These are phyloP conservation scores for Pandemis cinnamomeana DNA, from an alignment of 2,888 invertebrate genomes.

Conservation along the genomic window DNA sequence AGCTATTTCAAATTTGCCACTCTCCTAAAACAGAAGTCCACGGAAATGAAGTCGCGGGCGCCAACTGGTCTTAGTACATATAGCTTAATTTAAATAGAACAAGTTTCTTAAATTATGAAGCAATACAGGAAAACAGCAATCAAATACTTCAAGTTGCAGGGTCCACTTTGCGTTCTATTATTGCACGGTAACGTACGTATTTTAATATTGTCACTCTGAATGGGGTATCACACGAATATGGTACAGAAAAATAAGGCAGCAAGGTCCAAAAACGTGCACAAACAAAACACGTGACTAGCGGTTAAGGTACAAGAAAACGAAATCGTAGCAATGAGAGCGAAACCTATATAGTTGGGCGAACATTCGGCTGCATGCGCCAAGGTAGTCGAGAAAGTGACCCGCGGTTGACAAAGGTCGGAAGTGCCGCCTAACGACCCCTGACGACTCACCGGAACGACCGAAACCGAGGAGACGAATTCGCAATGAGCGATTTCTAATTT, in stretches of 20 bases:
- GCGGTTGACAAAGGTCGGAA: constrained; percentile 80
- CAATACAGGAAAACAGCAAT: constrained; percentile 26
- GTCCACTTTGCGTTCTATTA: background rate
- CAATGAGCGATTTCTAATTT: constrained; percentile 57
- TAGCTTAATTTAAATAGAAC: background rate
- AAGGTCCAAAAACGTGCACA: constrained; percentile 16
- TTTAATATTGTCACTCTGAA: background rate
- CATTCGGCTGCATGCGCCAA: constrained; percentile 43
- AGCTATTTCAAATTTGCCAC: no score
- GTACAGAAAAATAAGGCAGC: background rate
- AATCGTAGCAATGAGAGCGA: constrained; percentile 63
- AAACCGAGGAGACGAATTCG: constrained; percentile 51
- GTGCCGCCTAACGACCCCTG: constrained; percentile 73
- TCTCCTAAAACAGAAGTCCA: no score
- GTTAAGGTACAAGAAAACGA: constrained; percentile 39
- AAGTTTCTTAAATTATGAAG: constrained; percentile 30
- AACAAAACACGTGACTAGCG: constrained; percentile 14
- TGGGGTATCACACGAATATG: background rate
- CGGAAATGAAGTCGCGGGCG: no score
- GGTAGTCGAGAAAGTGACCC: constrained; percentile 69
- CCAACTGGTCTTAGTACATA: no score
- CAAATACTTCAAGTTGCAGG: background rate
- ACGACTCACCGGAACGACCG: constrained; percentile 52
- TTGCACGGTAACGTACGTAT: background rate
- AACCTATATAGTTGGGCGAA: constrained; percentile 44